phyloP scores from a whole-genome alignment of 2,797 vertebrate genomes.

The Syngnathus rostellatus region DNA sequence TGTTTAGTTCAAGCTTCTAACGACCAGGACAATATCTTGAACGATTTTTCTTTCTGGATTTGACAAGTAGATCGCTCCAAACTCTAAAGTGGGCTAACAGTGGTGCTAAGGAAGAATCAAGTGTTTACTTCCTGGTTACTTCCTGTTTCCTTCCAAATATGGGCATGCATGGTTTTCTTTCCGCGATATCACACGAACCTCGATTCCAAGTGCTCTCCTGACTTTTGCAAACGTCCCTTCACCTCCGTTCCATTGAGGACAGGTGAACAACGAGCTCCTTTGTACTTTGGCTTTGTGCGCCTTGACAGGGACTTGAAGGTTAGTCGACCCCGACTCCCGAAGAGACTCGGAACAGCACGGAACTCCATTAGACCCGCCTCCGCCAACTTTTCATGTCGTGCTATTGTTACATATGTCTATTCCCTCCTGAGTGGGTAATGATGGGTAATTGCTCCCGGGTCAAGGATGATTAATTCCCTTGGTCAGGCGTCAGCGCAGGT shows the following conservation, averaged over 20 bases:
- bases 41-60: not conserved
- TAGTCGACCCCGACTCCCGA: conserved; percentile 47
- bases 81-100: too few species aligned
- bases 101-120: too few species aligned
- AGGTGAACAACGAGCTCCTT: conserved; percentile 57
- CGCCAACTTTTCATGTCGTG: conserved; percentile 53
- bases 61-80: not conserved
- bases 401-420: conserved; percentile 52
- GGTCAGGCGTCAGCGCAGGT: conserved; percentile 60
- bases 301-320: conserved; percentile 58
- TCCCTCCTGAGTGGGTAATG: conserved; percentile 61
- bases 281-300: conserved; percentile 42
- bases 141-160: too few species aligned
- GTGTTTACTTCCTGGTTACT: too few species aligned
- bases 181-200: not conserved
- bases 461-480: conserved; percentile 75
- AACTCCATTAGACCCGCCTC: conserved; percentile 52
- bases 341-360: conserved; percentile 28
- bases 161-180: too few species aligned
- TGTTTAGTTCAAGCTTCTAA: not conserved
- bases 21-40: not conserved
- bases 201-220: not conserved
- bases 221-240: not conserved
- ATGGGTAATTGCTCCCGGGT: conserved; percentile 72
- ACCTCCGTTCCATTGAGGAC: conserved; percentile 45